These are phyloP conservation scores for Cyprinodon variegatus DNA, from an alignment of 2,113 vertebrate species.

Conservation along the genomic window DNA sequence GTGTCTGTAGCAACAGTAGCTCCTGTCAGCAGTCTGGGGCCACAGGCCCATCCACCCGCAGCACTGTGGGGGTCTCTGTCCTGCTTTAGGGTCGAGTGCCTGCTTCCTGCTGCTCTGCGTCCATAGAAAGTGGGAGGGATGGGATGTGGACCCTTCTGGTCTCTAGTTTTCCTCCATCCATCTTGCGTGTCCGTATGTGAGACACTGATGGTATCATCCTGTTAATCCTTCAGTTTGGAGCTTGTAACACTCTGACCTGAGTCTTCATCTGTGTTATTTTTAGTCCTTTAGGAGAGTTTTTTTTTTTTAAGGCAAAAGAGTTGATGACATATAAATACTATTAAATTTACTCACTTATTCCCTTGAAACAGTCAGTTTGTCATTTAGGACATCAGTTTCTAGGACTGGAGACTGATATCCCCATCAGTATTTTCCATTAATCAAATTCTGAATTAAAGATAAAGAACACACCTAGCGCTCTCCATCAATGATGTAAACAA, in stretches of 20 bases:
- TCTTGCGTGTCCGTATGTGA: conserved; percentile 60
- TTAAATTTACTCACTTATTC: too few relatives aligned
- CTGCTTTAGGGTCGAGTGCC: conserved; percentile 47
- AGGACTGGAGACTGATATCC: too few relatives aligned
- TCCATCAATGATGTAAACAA: too few relatives aligned
- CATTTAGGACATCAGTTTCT: too few relatives aligned
- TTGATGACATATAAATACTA: background rate
- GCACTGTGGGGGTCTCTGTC: conserved; percentile 30
- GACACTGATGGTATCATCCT: conserved; percentile 57
- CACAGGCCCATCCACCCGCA: conserved; percentile 31
- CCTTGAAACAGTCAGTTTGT: too few relatives aligned
- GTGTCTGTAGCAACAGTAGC: conserved; percentile 46
- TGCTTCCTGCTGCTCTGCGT: conserved; percentile 49
- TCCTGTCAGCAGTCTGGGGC: conserved; percentile 58
- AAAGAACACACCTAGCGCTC: too few relatives aligned
- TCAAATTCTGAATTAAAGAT: too few relatives aligned
- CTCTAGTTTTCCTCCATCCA: conserved; percentile 37
- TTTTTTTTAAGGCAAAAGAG: background rate
- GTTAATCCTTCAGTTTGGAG: background rate
- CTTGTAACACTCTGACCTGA: background rate
- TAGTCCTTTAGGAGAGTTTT: background rate
- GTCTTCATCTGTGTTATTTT: background rate
- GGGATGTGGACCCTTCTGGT: conserved; percentile 26
- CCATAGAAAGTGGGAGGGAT: conserved; percentile 28
- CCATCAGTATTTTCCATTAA: too few relatives aligned